Percentiles rank a stretch among this genome's conserved stretches.
Evolutionary conservation across 2,113 vertebrate genomes (phyloP).

Genomic region (Indicator maculatus): DNA sequence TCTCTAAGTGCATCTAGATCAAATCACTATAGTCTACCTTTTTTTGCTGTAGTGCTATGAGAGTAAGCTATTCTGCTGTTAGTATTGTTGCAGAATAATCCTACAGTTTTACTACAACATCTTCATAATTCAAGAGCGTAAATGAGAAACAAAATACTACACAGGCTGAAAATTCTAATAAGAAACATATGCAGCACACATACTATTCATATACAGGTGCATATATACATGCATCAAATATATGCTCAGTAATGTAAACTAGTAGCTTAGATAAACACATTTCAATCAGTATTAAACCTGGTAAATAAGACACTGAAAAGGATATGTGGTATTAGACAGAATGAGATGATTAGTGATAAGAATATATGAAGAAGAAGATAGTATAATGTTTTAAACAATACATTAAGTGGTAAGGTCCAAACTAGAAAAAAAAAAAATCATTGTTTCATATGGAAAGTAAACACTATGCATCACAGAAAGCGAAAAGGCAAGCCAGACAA

Average conservation of each 20-base stretch:
- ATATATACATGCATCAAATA: not conserved
- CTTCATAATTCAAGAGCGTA: not conserved
- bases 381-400: not conserved
- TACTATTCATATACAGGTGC: not conserved
- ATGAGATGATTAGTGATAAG: not conserved
- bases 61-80: not conserved
- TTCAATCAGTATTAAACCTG: slow-evolving; percentile 1
- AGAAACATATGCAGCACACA: not conserved
- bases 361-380: not conserved
- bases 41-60: not conserved
- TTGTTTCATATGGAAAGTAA: not conserved
- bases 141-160: not conserved
- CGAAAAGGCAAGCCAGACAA: not conserved
- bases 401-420: not conserved
- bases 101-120: not conserved
- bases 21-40: not conserved
- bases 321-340: not conserved
- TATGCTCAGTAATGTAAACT: not conserved
- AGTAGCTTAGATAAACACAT: not conserved
- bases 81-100: not conserved
- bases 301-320: not conserved
- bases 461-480: not conserved
- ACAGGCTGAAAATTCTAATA: not conserved
- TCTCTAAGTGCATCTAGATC: not conserved
- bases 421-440: not conserved